Evolutionary conservation across 2,888 invertebrate genomes (phyloP).

Genomic region (Cheilosia urbana): DNA sequence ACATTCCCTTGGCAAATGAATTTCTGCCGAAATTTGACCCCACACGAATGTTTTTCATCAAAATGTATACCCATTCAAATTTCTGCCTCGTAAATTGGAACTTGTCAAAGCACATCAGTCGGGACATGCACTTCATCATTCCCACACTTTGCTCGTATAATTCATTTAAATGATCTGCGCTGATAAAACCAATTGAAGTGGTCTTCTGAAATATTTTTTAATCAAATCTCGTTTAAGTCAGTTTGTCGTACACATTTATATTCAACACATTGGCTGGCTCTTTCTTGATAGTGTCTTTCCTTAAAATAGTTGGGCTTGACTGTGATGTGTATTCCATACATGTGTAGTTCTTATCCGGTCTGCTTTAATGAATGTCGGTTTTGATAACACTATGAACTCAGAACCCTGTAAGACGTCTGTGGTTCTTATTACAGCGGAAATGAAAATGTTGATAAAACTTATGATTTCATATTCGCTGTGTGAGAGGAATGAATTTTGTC

Average conservation of each 20-base stretch:
- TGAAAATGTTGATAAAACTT: constrained; percentile 35
- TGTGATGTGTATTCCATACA: background rate
- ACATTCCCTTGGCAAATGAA: no score
- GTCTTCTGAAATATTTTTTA: constrained; percentile 1
- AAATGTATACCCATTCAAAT: background rate
- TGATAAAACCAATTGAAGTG: constrained; percentile 11
- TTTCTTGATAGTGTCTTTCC: constrained; percentile 12
- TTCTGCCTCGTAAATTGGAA: background rate
- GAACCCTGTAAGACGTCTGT: background rate
- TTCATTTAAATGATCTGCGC: background rate
- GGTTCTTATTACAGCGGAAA: constrained; percentile 34
- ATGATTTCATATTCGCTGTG: constrained; percentile 8
- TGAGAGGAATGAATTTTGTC: background rate
- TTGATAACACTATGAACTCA: constrained; percentile 53
- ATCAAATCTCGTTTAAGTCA: constrained; percentile 21
- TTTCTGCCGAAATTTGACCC: no score
- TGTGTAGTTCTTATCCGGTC: constrained; percentile 26
- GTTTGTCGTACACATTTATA: constrained; percentile 12
- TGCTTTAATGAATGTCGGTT: constrained; percentile 27
- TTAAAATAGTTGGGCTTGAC: background rate
- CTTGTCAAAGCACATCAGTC: constrained; percentile 25
- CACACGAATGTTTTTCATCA: background rate
- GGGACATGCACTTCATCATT: background rate
- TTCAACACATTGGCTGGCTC: background rate
- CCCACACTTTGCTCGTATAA: background rate